Evolutionary conservation across 2,113 vertebrate species (phyloP).

Genomic region (Caretta caretta): DNA sequence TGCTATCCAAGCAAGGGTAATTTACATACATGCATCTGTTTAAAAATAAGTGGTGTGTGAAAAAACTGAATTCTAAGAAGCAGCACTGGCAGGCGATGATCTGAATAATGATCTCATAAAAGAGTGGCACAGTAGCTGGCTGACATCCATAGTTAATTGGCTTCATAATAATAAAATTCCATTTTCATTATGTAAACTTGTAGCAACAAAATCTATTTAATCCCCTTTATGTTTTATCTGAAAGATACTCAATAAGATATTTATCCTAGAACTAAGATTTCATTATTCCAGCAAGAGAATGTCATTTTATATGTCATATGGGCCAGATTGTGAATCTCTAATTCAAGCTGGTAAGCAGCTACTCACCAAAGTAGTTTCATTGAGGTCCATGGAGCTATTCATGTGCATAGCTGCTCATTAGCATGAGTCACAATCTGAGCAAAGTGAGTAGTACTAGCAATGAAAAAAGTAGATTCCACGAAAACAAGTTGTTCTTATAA

Average conservation of each 20-base stretch:
- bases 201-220: neutral
- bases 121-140: neutral
- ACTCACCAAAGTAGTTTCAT: constrained; percentile 4
- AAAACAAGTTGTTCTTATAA: neutral
- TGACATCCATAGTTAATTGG: constrained; percentile 3
- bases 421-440: neutral
- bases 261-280: constrained; percentile 29
- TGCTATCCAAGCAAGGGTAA: neutral
- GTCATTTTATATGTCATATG: neutral
- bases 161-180: neutral
- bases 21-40: neutral
- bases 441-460: neutral
- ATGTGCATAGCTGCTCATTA: neutral
- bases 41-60: neutral
- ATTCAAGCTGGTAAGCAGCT: constrained; percentile 17
- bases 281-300: neutral
- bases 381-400: constrained; percentile 7
- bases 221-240: constrained; percentile 6
- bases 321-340: neutral
- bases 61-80: neutral
- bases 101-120: constrained; percentile 17
- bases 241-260: neutral
- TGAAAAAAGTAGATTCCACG: neutral
- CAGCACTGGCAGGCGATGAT: constrained; percentile 5
- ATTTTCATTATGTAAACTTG: neutral